Evolutionary conservation across 2,888 invertebrate species (phyloP), one percentile per base, ranked within the genome.

Genomic region (Cancer borealis): DNA sequence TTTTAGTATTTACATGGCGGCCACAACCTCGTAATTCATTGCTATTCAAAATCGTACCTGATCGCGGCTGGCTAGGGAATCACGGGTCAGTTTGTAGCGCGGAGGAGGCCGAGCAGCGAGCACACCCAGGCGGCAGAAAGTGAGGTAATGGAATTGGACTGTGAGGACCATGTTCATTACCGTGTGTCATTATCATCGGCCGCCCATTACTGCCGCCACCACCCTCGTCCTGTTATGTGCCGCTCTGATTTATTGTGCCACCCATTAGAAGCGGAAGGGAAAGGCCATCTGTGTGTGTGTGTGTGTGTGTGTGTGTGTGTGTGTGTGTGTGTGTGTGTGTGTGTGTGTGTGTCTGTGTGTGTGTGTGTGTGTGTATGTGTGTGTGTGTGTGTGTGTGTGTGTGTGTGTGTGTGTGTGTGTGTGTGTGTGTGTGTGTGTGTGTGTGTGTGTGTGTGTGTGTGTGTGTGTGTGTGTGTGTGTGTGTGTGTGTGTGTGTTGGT

Each of bases 181-280:
- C 30, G 30, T 30, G 30, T 79, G 79, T 79, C 79, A 79, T 79
- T 79, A 79, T 79, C 79, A 79, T 79, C 79, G 79, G 79, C 30
- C 79, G 30, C 30, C 79, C 79, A 79, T 79, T 79, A 79, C 26
- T 21, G 30, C 79, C 79, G 79, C 79, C 79, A 79, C 79, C 79
- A 79, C 79, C 79, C 79, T 79, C 79, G 79, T 30, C 79, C 30
- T 79, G 79, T 79, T 30, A 79, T 79, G 79, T 79, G 30, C 79
- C 2, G 30, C 79, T 8, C 79, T 79, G 79, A 79, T 79, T 79
- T 26, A 79, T 79, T 79, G 79, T 79, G 30, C 46, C 17, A 14
- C 88, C n/a, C 88, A n/a, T 45, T 88, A n/a, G 88, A 12, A 30
- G 90, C n/a, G 54, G 26, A 54, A 30, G 90, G 49, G 90, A 8